Base-by-base conservation (phyloP, 2,888 invertebrate genomes). In the Syrista parreyssii region DNA sequence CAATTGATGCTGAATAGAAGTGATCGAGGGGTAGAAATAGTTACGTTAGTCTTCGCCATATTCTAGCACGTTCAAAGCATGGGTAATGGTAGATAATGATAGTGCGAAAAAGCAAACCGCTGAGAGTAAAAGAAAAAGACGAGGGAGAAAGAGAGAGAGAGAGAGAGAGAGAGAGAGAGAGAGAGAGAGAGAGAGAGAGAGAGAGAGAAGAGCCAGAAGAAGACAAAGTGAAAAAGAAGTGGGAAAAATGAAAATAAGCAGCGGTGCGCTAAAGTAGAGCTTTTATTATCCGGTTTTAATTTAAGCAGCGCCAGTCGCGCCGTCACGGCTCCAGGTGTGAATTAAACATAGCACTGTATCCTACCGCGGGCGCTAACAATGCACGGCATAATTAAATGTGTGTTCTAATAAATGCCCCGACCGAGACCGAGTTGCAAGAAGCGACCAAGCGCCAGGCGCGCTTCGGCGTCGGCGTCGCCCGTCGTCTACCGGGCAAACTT, bases 241-340 rank as follows among this genome's bases (percentile, higher is more conserved):
- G 73, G 32, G 68, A 73, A 71, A 34, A 76, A 76, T 74, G 79
- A 78, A 75, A 80, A 80, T 76, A 81, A 76, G 81, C 79, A 82
- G 79, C 77, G 80, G 84, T 78, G 40, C 82, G 84, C 81, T 85
- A 85, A 86, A 84, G 85, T 79, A 83, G 84, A 84, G 86, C 89
- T 90, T 90, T 91, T 90, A 91, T 90, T 90, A 90, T 90, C 90
- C 89, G 89, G 89, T 87, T 91, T 90, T 91, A 90, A 90, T 91
- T 91, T 90, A 91, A 90, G 89, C 89, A 86, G 88, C 87, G 88
- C 88, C 88, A 89, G 89, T 88, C 89, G 84, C 84, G 87, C 86
- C 88, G 88, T 88, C 88, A 88, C 87, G 88, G 88, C 85, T 88
- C 85, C 87, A 88, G 89, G 89, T 89, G 88, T 86, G 88, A 89